Conservation (phyloP, 2,113 vertebrate species). For the Campylomormyrus numenius region DNA sequence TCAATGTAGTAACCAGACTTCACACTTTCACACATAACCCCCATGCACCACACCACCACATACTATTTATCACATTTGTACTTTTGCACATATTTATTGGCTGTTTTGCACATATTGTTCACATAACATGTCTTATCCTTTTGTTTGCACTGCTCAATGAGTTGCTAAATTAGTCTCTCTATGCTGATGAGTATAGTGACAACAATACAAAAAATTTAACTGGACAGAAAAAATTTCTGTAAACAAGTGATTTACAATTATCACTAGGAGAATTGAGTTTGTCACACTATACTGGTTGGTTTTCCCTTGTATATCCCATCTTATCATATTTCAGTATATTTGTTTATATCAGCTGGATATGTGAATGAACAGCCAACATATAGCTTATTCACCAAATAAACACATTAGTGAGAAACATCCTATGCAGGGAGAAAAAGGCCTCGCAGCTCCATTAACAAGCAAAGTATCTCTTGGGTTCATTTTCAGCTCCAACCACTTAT, state of each 20-base stretch:
- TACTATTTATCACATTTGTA: too few relatives aligned
- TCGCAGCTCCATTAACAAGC: not conserved
- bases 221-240: not conserved
- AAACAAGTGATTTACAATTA: not conserved
- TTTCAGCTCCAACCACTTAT: constrained; percentile 10
- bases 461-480: constrained; percentile 11
- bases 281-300: not conserved
- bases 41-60: not conserved
- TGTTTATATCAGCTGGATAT: not conserved
- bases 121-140: too few relatives aligned
- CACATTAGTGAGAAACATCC: constrained; percentile 8
- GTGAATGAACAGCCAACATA: not conserved
- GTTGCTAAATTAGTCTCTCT: too few relatives aligned
- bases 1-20: not conserved
- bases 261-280: not conserved
- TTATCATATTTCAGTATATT: not conserved
- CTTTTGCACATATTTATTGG: too few relatives aligned
- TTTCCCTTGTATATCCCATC: not conserved
- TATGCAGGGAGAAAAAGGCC: not conserved
- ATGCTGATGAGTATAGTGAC: too few relatives aligned
- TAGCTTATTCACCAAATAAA: not conserved
- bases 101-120: too few relatives aligned
- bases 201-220: not conserved
- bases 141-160: too few relatives aligned
- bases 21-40: not conserved